Base-by-base conservation (phyloP, 2,113 vertebrate genomes). In the Catharus bicknelli region DNA sequence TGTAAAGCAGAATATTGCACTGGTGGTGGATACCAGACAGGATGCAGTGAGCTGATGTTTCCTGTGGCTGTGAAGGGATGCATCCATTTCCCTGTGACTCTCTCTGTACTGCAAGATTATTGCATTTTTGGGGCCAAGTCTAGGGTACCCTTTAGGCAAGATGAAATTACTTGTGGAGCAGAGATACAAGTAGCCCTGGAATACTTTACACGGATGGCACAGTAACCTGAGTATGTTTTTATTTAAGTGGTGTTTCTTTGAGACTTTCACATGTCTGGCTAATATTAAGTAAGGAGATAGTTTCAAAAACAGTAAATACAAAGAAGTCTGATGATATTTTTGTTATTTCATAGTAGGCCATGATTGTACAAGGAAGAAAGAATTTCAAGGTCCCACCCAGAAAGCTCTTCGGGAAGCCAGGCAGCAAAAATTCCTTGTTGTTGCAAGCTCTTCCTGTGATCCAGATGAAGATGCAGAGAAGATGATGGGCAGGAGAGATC, bases 361-460 rank as follows among this genome's bases (percentile, higher is more conserved):
- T 1, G 68, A 30, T 19, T 58, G 23, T 83, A 89, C 90, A 83
- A 96, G 48, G 36, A 94, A 94, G 61, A 88, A 88, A 67, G 43
- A 3, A 4, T 8, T 70, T n/a, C 93, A 97, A 88, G 93, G 88
- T 70, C 91, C 93, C 45, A 95, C 95, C 29, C 97, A 97, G 73
- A 97, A 93, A 87, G 34, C 68, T 83, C 90, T 97, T 91, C 63
- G 7, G 87, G 96, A 97, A 96, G 86, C 90, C 76, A 96, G 87
- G 42, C 94, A 98, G 66, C 87, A 95, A 55, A 95, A 86, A 76
- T n/a, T 72, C 32, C 4, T 38, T 54, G 50, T 55, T 61, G 55
- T 90, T 86, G 90, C 83, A 16, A 88, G 68, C 14, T 64, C 83
- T 48, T 63, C 55, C 9, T 19, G 25, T 43, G 86, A 66, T 47